Percentiles rank a stretch among this genome's conserved stretches.
Conservation (phyloP, 2,888 invertebrate species). For the Gortyna flavago region DNA sequence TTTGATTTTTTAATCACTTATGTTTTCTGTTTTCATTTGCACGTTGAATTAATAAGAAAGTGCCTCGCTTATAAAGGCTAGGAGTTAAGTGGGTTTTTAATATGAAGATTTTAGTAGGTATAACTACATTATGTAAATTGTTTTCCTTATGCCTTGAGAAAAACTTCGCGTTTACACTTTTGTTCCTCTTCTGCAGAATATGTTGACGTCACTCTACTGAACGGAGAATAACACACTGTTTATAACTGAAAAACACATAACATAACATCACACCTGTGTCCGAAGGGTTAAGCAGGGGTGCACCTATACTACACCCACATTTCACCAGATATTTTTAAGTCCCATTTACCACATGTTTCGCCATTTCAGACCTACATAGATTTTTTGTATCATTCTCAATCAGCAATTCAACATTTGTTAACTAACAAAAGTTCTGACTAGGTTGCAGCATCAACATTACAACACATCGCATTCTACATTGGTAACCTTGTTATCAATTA, state of each 20-base stretch:
- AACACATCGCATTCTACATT: not conserved
- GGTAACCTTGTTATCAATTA: not conserved
- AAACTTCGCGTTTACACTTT: not conserved
- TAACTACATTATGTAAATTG: not conserved
- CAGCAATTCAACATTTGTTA: not conserved
- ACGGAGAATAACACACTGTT: slow-evolving; percentile 1
- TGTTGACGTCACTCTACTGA: not conserved
- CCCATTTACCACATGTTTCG: not conserved
- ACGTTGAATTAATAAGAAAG: slow-evolving; percentile 36
- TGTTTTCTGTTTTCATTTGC: slow-evolving; percentile 41
- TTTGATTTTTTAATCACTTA: slow-evolving; percentile 56
- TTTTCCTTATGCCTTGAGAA: slow-evolving; percentile 25
- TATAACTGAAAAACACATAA: not conserved
- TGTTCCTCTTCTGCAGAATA: slow-evolving; percentile 1
- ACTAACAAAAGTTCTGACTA: not conserved
- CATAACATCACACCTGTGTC: not conserved
- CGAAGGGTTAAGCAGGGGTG: not conserved
- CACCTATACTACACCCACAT: not conserved
- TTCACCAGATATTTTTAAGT: not conserved
- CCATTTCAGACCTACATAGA: not conserved
- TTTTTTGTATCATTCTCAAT: not conserved
- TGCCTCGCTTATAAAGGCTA: slow-evolving; percentile 21
- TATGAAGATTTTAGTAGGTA: slow-evolving; percentile 15
- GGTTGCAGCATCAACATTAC: no score
- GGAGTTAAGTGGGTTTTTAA: slow-evolving; percentile 32